Evolutionary conservation across 2,888 invertebrate species (phyloP).

Genomic region (Eristalinus aeneus): DNA sequence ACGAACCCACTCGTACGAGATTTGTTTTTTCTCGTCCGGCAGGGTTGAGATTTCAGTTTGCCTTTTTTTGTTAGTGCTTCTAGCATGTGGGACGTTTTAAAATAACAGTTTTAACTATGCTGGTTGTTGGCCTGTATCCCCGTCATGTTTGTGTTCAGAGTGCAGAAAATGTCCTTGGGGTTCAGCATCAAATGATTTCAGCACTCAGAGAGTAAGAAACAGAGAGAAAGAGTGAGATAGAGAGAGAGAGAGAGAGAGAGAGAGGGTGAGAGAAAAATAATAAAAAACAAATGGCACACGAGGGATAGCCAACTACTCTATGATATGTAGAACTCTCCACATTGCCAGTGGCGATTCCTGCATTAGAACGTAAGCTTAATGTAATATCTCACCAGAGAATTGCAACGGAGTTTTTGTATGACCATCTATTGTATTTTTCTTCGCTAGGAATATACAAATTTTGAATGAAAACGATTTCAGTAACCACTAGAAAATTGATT

Average conservation of each 20-base stretch:
- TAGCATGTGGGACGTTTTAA: constrained; percentile 55
- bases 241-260: neutral
- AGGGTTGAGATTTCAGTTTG: constrained; percentile 20
- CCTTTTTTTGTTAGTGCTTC: constrained; percentile 24
- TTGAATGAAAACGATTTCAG: neutral
- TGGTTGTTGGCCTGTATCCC: constrained; percentile 26
- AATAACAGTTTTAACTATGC: constrained; percentile 53
- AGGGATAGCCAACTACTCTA: constrained; percentile 40
- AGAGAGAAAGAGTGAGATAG: constrained; percentile 15
- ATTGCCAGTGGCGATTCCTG: constrained; percentile 54
- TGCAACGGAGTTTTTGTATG: constrained; percentile 1
- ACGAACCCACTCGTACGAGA: constrained; percentile 31
- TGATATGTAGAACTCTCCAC: constrained; percentile 26
- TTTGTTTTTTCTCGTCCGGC: constrained; percentile 51
- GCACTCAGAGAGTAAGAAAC: neutral
- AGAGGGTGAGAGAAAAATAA: constrained; percentile 9
- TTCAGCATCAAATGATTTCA: constrained; percentile 47
- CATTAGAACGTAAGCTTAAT: constrained; percentile 49
- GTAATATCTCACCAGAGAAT: constrained; percentile 25
- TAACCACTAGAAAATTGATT: constrained; percentile 49
- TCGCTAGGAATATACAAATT: no score
- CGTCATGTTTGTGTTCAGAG: constrained; percentile 37
- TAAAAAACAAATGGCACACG: constrained; percentile 18
- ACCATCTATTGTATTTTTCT: neutral
- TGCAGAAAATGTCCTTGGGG: constrained; percentile 62